These are phyloP conservation scores for Heteromormyrus szaboi DNA, from an alignment of 2,797 vertebrate species.

Conservation along the genomic window DNA sequence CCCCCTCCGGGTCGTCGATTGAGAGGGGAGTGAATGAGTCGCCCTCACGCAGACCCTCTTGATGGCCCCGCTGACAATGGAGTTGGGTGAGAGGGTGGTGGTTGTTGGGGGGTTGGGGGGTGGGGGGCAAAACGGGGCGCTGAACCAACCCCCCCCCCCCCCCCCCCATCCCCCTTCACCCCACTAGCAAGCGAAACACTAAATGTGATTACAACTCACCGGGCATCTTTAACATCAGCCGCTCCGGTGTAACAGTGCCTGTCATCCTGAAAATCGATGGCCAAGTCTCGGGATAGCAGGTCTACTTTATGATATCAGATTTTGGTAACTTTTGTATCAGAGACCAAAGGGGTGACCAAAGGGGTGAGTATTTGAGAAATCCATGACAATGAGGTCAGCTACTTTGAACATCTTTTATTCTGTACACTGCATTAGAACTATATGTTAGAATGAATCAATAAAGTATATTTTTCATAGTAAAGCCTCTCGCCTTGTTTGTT, in stretches of 20 bases:
- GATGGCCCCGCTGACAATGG: conserved; percentile 68
- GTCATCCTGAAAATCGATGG: neutral
- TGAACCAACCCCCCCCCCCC: conserved; percentile 31
- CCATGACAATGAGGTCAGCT: neutral
- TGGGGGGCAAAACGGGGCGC: conserved; percentile 44
- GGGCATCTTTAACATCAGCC: conserved; percentile 27
- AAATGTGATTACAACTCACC: conserved; percentile 47
- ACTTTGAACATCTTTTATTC: conserved; percentile 13
- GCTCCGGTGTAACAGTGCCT: neutral
- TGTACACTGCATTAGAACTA: neutral
- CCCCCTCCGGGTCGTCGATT: conserved; percentile 70
- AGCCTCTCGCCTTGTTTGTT: neutral
- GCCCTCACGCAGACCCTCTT: conserved; percentile 56
- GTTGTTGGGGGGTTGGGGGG: conserved; percentile 48
- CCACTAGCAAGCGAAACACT: conserved; percentile 35
- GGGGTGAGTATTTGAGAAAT: neutral
- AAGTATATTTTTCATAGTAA: neutral
- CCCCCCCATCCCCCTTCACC: conserved; percentile 28
- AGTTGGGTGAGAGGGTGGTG: conserved; percentile 36
- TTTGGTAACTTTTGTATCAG: neutral
- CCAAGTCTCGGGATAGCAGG: neutral
- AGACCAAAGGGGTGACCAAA: neutral
- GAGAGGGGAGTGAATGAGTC: conserved; percentile 66
- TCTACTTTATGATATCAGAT: neutral
- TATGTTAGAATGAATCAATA: neutral